Evolutionary conservation across 2,888 invertebrate species (phyloP).

Genomic region (Zele albiditarsus): DNA sequence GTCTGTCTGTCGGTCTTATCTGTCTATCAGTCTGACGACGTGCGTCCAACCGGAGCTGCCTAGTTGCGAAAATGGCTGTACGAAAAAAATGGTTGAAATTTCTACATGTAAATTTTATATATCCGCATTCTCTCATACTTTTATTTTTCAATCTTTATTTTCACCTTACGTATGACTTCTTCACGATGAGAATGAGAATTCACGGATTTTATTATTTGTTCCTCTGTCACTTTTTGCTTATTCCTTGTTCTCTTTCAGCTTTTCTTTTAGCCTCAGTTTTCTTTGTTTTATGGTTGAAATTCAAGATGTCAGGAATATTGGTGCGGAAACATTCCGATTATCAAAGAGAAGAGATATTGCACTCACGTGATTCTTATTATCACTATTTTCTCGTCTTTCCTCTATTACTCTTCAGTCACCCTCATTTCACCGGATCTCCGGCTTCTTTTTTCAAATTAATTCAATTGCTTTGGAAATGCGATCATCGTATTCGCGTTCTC

Average conservation of each 20-base stretch:
- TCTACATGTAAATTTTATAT: too few species aligned
- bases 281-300: slow-evolving; percentile 30
- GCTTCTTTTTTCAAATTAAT: slow-evolving; percentile 36
- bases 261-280: slow-evolving; percentile 7
- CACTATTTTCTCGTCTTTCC: slow-evolving; percentile 7
- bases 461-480: slow-evolving; percentile 42
- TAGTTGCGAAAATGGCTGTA: too few species aligned
- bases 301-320: slow-evolving; percentile 39
- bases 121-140: too few species aligned
- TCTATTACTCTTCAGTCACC: background rate
- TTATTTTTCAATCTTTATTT: too few species aligned
- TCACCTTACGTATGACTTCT: background rate
- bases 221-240: slow-evolving; percentile 1
- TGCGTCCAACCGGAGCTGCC: too few species aligned
- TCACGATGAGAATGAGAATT: slow-evolving; percentile 11
- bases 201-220: slow-evolving; percentile 9
- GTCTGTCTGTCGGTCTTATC: too few species aligned
- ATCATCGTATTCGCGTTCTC: slow-evolving; percentile 14
- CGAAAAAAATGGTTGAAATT: too few species aligned
- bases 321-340: slow-evolving; percentile 43
- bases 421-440: background rate
- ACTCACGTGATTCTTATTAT: background rate
- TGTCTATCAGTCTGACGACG: too few species aligned
- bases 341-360: slow-evolving; percentile 37
- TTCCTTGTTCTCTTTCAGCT: background rate